A percentile compares a stretch with the other conserved stretches of the same genome.
phyloP scores from a whole-genome alignment of 2,797 vertebrate genomes.

The Danionella dracula region DNA sequence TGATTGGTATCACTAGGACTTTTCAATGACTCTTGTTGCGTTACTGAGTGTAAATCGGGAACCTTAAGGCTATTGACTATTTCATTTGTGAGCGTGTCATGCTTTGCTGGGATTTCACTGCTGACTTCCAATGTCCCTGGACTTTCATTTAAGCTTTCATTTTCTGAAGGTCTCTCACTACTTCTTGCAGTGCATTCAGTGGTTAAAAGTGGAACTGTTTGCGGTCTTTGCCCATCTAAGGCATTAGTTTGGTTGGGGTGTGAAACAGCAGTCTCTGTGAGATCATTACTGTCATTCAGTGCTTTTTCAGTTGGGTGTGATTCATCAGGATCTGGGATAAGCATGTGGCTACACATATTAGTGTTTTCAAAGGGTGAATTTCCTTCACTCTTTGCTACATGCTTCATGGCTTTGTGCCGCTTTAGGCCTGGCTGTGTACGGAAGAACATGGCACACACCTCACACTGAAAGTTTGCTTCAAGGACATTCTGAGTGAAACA shows the following conservation, averaged over 20 bases:
- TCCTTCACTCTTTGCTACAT: slow-evolving; percentile 63
- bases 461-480: slow-evolving; percentile 73
- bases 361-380: slow-evolving; percentile 41
- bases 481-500: slow-evolving; percentile 43
- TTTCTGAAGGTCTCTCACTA: slow-evolving; percentile 44
- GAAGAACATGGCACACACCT: slow-evolving; percentile 85
- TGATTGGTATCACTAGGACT: slow-evolving; percentile 36
- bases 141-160: slow-evolving; percentile 59
- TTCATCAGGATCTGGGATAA: slow-evolving; percentile 54
- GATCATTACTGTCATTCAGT: slow-evolving; percentile 52
- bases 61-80: slow-evolving; percentile 61
- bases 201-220: slow-evolving; percentile 49
- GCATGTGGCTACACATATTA: slow-evolving; percentile 51
- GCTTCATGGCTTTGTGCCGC: slow-evolving; percentile 92
- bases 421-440: slow-evolving; percentile 86
- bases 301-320: slow-evolving; percentile 56
- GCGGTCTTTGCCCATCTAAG: slow-evolving; percentile 40
- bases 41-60: slow-evolving; percentile 63
- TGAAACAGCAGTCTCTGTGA: slow-evolving; percentile 51
- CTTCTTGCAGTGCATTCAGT: slow-evolving; percentile 49
- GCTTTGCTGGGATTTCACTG: slow-evolving; percentile 24
- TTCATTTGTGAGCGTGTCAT: slow-evolving; percentile 57
- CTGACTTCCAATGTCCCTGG: slow-evolving; percentile 60
- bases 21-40: slow-evolving; percentile 49
- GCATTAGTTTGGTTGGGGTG: slow-evolving; percentile 51